A percentile compares a stretch with the other conserved stretches of the same genome.
phyloP scores from a whole-genome alignment of 2,888 invertebrate genomes.

The Cordilura impudica region DNA sequence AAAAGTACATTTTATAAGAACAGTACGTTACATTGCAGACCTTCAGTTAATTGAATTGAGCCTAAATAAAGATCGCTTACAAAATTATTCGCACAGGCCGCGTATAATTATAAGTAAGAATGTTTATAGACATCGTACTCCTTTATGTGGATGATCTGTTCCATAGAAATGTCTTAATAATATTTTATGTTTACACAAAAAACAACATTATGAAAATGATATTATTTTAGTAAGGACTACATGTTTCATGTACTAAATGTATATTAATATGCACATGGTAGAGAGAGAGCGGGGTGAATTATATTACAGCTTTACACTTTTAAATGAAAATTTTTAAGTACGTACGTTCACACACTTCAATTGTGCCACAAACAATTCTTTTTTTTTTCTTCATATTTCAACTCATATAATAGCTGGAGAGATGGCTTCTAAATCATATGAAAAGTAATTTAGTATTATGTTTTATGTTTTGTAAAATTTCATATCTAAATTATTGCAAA shows the following conservation, averaged over 20 bases:
- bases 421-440: neutral
- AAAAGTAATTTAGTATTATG: neutral
- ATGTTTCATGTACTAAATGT: neutral
- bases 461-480: constrained; percentile 7
- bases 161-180: constrained; percentile 50
- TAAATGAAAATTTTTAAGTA: constrained; percentile 8
- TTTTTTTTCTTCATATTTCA: too few species aligned
- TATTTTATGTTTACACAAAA: constrained; percentile 21
- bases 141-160: constrained; percentile 47
- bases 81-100: too few species aligned
- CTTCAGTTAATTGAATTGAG: too few species aligned
- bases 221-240: neutral
- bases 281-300: neutral
- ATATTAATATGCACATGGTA: neutral
- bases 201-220: neutral
- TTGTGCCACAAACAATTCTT: neutral
- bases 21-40: too few species aligned
- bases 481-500: constrained; percentile 19
- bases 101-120: neutral
- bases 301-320: constrained; percentile 20
- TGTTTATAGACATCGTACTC: constrained; percentile 2
- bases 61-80: too few species aligned
- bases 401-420: neutral
- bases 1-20: too few species aligned
- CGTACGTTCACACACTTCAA: neutral